phyloP scores from a whole-genome alignment of 1,140 invertebrate genomes.

The Alviniconcha marisindica region DNA sequence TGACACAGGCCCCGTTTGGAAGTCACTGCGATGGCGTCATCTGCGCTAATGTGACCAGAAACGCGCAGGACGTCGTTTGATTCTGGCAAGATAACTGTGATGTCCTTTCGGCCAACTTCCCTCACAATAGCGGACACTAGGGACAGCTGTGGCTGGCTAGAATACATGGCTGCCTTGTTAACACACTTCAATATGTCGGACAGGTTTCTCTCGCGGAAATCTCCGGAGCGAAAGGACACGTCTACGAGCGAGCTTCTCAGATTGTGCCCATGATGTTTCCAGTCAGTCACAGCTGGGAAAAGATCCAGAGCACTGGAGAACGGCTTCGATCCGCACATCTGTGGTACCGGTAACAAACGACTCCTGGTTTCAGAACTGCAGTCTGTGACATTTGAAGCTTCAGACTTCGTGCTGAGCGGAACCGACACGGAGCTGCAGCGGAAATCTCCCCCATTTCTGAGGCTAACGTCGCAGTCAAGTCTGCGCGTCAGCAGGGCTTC shows the following conservation, averaged over 20 bases:
- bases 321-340: neutral
- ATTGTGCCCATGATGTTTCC: neutral
- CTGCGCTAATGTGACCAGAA: too few species aligned
- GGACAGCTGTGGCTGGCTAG: constrained; percentile 6
- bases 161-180: neutral
- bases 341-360: neutral
- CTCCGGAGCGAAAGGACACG: neutral
- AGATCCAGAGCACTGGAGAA: neutral
- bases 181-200: neutral
- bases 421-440: neutral
- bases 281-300: neutral
- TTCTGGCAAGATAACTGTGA: too few species aligned
- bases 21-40: too few species aligned
- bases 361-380: neutral
- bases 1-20: too few species aligned
- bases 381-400: neutral
- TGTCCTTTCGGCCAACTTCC: neutral
- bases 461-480: neutral
- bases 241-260: neutral
- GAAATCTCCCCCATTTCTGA: neutral
- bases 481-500: too few species aligned
- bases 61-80: too few species aligned
- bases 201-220: neutral
- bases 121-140: neutral
- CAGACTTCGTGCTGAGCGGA: neutral